phyloP scores from a whole-genome alignment of 2,797 vertebrate genomes.

The Oophaga sylvatica region DNA sequence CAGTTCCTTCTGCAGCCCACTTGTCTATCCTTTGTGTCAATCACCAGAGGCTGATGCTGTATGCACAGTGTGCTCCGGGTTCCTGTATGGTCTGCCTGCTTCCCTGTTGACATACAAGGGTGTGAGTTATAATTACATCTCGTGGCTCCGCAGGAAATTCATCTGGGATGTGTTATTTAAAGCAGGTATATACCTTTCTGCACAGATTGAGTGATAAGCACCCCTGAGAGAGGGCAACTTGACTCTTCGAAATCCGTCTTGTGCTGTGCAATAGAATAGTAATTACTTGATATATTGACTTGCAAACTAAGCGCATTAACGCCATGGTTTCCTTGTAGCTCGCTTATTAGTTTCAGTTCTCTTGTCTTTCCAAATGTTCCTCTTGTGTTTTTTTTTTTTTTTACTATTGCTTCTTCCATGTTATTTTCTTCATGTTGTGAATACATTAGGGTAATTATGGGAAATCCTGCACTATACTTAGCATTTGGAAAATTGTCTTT shows the following conservation, averaged over 20 bases:
- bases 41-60: constrained; percentile 54
- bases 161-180: constrained; percentile 59
- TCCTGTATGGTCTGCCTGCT: constrained; percentile 37
- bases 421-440: not conserved
- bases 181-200: constrained; percentile 53
- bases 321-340: constrained; percentile 3
- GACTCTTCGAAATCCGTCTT: constrained; percentile 46
- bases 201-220: constrained; percentile 55
- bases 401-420: constrained; percentile 6
- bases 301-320: constrained; percentile 45
- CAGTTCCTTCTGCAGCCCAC: constrained; percentile 67
- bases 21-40: constrained; percentile 62
- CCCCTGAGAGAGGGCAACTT: constrained; percentile 54
- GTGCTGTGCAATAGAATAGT: constrained; percentile 25
- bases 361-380: constrained; percentile 16
- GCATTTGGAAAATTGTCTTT: not conserved
- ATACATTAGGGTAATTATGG: constrained; percentile 41
- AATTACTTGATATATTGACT: constrained; percentile 42
- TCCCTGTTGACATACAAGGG: constrained; percentile 57
- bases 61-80: constrained; percentile 33
- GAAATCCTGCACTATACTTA: constrained; percentile 1
- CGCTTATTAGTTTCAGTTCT: not conserved
- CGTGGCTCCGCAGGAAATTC: constrained; percentile 51
- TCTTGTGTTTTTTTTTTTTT: constrained; percentile 24
- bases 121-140: constrained; percentile 60